Percentiles rank a stretch among this genome's conserved stretches.
Evolutionary conservation across 2,113 vertebrate species (phyloP).

Genomic region (Zapus hudsonius): DNA sequence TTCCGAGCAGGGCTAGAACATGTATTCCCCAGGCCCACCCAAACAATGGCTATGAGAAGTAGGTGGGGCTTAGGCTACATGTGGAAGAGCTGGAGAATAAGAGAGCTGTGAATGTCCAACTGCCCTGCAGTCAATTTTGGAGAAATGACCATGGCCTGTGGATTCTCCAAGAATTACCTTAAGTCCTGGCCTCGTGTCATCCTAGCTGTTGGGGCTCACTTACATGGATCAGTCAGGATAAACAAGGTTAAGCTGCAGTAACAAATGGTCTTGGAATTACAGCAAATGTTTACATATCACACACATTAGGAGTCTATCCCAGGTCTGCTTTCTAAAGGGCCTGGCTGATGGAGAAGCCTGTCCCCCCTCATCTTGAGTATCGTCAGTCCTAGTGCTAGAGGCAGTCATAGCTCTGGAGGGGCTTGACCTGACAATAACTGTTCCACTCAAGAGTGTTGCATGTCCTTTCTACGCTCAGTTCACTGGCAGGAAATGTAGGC

Average conservation of each 20-base stretch:
- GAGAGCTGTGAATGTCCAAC: neutral
- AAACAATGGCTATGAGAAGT: slow-evolving; percentile 94
- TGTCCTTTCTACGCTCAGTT: neutral
- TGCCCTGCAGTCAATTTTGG: neutral
- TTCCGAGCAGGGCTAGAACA: too few species aligned
- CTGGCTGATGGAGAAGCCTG: too few species aligned
- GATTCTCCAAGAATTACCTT: neutral
- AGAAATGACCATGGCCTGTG: neutral
- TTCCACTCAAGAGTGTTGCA: too few species aligned
- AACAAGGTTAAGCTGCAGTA: neutral
- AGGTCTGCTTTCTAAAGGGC: neutral
- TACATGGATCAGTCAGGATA: neutral
- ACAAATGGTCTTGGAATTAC: neutral
- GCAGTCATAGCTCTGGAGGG: too few species aligned
- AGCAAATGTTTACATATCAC: neutral
- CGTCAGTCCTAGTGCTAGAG: neutral
- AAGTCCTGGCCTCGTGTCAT: neutral
- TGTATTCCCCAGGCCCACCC: slow-evolving; percentile 39
- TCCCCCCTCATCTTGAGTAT: neutral
- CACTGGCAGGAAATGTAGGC: neutral
- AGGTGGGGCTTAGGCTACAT: neutral
- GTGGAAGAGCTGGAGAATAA: neutral
- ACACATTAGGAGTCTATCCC: fast-evolving
- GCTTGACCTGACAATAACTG: too few species aligned
- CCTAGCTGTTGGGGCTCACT: neutral